Percentiles rank a stretch among this genome's conserved stretches.
phyloP scores from a whole-genome alignment of 2,113 vertebrate genomes.

The Passer domesticus region DNA sequence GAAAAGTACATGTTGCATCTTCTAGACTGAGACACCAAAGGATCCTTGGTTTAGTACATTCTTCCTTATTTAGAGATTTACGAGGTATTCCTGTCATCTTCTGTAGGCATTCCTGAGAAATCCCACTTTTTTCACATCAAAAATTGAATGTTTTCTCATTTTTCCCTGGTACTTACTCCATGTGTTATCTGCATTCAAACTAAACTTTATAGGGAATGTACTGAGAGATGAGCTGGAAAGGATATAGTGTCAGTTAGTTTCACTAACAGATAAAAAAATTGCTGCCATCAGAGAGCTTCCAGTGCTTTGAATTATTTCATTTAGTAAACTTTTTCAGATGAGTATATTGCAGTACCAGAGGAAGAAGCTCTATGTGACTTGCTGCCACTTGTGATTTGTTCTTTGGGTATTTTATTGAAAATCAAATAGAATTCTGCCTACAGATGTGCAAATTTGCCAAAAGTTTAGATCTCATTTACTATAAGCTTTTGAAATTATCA shows the following conservation, averaged over 20 bases:
- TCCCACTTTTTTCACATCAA: neutral
- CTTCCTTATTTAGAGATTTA: neutral
- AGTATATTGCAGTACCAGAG: neutral
- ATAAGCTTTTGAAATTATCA: neutral
- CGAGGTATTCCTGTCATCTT: accelerated
- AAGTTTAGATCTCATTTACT: neutral
- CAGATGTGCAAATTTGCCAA: neutral
- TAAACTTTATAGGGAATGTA: neutral
- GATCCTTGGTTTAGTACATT: neutral
- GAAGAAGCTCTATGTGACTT: neutral
- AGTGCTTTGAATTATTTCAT: neutral
- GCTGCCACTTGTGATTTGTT: neutral
- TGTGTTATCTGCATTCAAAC: neutral
- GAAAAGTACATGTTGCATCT: neutral
- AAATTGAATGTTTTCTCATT: neutral
- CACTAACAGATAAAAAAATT: neutral
- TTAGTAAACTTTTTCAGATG: neutral
- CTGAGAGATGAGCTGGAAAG: neutral
- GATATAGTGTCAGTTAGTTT: neutral
- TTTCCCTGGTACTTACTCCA: neutral
- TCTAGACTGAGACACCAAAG: neutral
- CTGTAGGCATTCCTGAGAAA: neutral
- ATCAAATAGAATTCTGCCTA: neutral
- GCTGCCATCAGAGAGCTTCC: neutral
- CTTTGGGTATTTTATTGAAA: neutral